Conservation (phyloP, 1,140 invertebrate genomes). For the Trichoplusia ni region DNA sequence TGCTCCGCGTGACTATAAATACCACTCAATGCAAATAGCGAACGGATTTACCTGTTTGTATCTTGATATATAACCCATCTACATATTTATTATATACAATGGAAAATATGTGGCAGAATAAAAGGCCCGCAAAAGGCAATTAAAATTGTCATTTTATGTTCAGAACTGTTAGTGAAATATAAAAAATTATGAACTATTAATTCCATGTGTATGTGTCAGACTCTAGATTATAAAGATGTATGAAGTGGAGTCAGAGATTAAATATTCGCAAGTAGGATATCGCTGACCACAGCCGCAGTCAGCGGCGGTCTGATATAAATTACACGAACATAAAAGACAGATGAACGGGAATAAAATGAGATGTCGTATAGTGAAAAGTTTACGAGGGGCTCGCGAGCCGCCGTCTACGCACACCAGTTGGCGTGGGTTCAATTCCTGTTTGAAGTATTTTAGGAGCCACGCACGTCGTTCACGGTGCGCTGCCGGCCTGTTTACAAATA, state of each 20-base stretch:
- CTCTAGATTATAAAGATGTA: background rate
- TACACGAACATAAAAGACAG: constrained; percentile 64
- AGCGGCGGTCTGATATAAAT: constrained; percentile 55
- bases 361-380: constrained; percentile 76
- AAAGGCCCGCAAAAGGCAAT: background rate
- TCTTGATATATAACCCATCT: constrained; percentile 7
- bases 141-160: constrained; percentile 6
- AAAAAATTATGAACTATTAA: constrained; percentile 22
- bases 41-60: constrained; percentile 33
- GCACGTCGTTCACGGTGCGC: constrained; percentile 55
- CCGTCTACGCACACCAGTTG: constrained; percentile 78
- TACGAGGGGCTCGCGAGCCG: constrained; percentile 67
- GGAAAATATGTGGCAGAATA: constrained; percentile 15
- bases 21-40: constrained; percentile 39
- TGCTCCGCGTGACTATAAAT: constrained; percentile 33
- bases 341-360: constrained; percentile 70
- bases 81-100: constrained; percentile 16
- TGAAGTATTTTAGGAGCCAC: constrained; percentile 75
- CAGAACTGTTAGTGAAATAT: background rate
- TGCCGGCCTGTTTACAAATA: constrained; percentile 76
- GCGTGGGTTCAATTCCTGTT: constrained; percentile 77
- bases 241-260: background rate
- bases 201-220: background rate
- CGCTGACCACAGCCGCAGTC: constrained; percentile 34
- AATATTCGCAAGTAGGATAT: constrained; percentile 47